Evolutionary conservation across 2,113 vertebrate genomes (phyloP).

Genomic region (Montifringilla adamsi): DNA sequence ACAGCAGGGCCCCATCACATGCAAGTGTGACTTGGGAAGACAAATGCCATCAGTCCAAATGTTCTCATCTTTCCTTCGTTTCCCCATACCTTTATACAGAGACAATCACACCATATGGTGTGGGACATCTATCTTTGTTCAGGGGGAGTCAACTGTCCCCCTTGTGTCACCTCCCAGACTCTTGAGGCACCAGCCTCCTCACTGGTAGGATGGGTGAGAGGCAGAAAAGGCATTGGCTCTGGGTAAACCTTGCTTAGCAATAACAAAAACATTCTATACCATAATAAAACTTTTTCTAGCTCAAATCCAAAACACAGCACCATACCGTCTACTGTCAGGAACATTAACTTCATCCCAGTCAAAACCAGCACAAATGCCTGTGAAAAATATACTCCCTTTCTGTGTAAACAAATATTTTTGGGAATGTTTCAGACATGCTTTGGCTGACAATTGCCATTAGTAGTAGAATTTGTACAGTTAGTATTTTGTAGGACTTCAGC

Average conservation of each 20-base stretch:
- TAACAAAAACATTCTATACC: neutral
- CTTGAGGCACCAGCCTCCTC: neutral
- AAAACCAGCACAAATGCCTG: neutral
- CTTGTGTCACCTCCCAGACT: neutral
- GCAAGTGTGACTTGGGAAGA: neutral
- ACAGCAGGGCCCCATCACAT: accelerated
- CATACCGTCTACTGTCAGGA: neutral
- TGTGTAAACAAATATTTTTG: neutral
- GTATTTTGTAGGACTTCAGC: neutral
- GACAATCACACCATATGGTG: too few species aligned
- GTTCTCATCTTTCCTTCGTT: neutral
- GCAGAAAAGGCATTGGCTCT: neutral
- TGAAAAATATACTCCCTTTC: neutral
- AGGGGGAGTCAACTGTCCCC: neutral
- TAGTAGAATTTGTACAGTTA: neutral
- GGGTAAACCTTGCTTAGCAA: neutral
- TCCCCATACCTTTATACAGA: neutral
- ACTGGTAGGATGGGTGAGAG: accelerated
- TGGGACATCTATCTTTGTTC: neutral
- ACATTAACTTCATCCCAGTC: neutral
- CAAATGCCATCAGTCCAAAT: neutral
- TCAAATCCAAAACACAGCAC: neutral
- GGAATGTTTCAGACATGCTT: neutral
- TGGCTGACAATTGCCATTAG: neutral
- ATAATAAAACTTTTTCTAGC: neutral